phyloP scores from a whole-genome alignment of 2,888 invertebrate genomes.

The Salpingus planirostris region DNA sequence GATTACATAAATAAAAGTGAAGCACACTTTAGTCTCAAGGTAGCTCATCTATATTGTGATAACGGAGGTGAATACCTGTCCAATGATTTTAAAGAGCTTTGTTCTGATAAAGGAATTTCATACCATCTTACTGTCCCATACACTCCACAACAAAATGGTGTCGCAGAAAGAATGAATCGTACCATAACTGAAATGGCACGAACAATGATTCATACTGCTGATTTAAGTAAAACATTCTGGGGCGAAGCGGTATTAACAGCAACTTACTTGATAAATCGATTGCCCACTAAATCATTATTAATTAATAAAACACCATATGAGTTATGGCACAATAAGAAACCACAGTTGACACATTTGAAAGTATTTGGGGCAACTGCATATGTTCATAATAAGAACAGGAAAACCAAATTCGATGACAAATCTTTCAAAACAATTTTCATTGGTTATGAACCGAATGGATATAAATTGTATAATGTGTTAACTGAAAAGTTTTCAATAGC shows the following conservation, averaged over 20 bases:
- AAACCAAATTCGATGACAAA: constrained; percentile 29
- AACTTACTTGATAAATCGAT: constrained; percentile 15
- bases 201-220: constrained; percentile 18
- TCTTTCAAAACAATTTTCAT: constrained; percentile 30
- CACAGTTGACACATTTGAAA: constrained; percentile 24
- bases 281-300: constrained; percentile 19
- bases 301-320: constrained; percentile 10
- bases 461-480: constrained; percentile 28
- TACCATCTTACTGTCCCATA: constrained; percentile 10
- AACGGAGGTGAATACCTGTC: too few species aligned
- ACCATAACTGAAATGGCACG: constrained; percentile 23
- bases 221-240: constrained; percentile 30
- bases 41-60: constrained; percentile 10
- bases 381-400: constrained; percentile 28
- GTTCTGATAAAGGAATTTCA: constrained; percentile 12
- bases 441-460: constrained; percentile 30
- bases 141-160: constrained; percentile 16
- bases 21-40: constrained; percentile 13
- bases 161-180: constrained; percentile 8
- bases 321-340: constrained; percentile 28
- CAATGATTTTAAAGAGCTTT: constrained; percentile 10
- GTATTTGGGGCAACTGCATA: constrained; percentile 30
- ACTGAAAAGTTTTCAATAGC: constrained; percentile 22
- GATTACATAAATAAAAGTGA: constrained; percentile 13
- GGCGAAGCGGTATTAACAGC: constrained; percentile 20